phyloP scores from a whole-genome alignment of 1,140 invertebrate genomes.

The Holcopasites calliopsidis region DNA sequence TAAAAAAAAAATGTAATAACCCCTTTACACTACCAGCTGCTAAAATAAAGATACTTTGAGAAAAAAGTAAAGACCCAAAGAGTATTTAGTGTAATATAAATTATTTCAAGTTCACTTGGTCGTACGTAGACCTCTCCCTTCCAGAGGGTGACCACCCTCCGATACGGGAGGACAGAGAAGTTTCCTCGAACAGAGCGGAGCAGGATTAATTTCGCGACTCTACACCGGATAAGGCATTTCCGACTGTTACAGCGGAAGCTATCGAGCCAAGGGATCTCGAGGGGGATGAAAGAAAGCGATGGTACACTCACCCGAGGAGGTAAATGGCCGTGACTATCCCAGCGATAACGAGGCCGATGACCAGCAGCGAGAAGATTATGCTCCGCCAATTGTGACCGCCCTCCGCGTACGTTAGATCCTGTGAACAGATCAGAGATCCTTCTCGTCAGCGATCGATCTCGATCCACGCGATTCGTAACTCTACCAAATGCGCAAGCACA shows the following conservation, averaged over 20 bases:
- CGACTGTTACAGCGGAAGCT: not conserved
- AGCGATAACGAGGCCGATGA: constrained; percentile 91
- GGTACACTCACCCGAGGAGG: constrained; percentile 85
- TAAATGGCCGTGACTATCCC: constrained; percentile 92
- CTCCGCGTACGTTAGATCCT: constrained; percentile 86
- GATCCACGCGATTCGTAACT: not conserved
- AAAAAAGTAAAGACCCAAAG: no score
- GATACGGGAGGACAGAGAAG: constrained; percentile 5
- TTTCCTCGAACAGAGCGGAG: not conserved
- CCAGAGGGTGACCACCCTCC: not conserved
- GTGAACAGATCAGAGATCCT: constrained; percentile 57
- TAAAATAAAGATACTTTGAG: no score
- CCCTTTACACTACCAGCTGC: no score
- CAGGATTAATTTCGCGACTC: constrained; percentile 23
- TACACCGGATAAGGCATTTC: not conserved
- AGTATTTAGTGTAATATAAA: no score
- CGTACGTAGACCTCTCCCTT: no score
- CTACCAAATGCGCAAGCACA: constrained; percentile 54
- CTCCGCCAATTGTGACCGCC: constrained; percentile 93
- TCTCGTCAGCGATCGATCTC: constrained; percentile 46
- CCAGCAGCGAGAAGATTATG: constrained; percentile 90
- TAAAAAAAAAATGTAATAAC: not conserved
- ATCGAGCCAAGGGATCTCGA: not conserved
- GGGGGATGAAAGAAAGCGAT: not conserved
- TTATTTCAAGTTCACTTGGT: no score